phyloP scores from a whole-genome alignment of 1,140 invertebrate species.

The Drosophila lowei region DNA sequence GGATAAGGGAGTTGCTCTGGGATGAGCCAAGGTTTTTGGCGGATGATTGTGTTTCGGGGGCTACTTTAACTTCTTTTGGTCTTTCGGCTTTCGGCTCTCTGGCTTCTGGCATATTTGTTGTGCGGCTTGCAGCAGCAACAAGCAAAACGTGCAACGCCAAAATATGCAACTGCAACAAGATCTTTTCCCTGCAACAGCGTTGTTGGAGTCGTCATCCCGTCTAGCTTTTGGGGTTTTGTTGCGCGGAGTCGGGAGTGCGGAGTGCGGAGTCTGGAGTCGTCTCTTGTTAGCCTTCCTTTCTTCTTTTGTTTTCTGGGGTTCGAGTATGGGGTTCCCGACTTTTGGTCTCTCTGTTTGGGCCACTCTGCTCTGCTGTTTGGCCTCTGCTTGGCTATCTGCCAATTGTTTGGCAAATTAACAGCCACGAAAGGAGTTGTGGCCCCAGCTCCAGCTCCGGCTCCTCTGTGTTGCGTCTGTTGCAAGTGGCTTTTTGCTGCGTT shows the following conservation, averaged over 20 bases:
- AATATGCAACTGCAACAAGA: slow-evolving; percentile 61
- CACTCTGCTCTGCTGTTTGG: slow-evolving; percentile 8
- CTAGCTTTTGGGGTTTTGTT: slow-evolving; percentile 59
- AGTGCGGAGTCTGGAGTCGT: slow-evolving; percentile 2
- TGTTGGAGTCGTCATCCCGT: slow-evolving; percentile 60
- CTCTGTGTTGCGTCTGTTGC: slow-evolving; percentile 28
- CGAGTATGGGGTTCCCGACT: slow-evolving; percentile 16
- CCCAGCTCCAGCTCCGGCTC: not conserved
- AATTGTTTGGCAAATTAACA: slow-evolving; percentile 81
- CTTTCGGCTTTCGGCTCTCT: slow-evolving; percentile 23
- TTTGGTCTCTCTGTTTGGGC: slow-evolving; percentile 11
- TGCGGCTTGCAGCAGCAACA: slow-evolving; percentile 43
- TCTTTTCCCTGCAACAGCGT: slow-evolving; percentile 41
- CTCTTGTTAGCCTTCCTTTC: slow-evolving; percentile 73
- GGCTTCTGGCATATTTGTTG: slow-evolving; percentile 74
- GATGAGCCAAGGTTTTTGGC: slow-evolving; percentile 36
- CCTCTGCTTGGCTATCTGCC: slow-evolving; percentile 66
- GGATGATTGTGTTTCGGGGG: slow-evolving; percentile 39
- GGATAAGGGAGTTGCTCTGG: slow-evolving; percentile 10
- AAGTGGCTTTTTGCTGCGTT: slow-evolving; percentile 26
- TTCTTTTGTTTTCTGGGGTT: slow-evolving; percentile 29
- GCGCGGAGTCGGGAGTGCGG: too few species aligned
- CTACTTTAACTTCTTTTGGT: slow-evolving; percentile 33
- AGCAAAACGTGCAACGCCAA: slow-evolving; percentile 55
- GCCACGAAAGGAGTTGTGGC: slow-evolving; percentile 59